Percentiles rank a stretch among this genome's conserved stretches.
These are phyloP conservation scores for Pungitius pungitius DNA, from an alignment of 2,113 vertebrate genomes.

Conservation along the genomic window DNA sequence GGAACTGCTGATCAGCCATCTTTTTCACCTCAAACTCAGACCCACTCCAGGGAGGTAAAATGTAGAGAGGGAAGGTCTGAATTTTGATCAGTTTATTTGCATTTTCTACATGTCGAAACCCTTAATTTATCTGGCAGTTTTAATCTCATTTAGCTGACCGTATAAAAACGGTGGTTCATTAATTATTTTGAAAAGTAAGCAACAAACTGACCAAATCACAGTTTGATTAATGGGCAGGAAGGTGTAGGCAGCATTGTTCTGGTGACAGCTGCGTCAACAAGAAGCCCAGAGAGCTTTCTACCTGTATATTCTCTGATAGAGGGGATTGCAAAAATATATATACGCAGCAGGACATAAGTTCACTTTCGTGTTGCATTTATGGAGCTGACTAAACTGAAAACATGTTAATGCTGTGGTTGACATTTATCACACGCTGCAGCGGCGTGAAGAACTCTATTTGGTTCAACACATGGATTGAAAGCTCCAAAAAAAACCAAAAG, in stretches of 20 bases:
- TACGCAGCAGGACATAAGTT: conserved; percentile 33
- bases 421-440: conserved; percentile 7
- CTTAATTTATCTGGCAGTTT: conserved; percentile 68
- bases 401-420: conserved; percentile 41
- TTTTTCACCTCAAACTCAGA: conserved; percentile 51
- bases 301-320: conserved; percentile 38
- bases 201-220: conserved; percentile 68
- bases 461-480: background rate
- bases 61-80: conserved; percentile 35
- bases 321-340: conserved; percentile 42
- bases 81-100: conserved; percentile 74
- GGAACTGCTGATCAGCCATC: conserved; percentile 61
- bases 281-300: conserved; percentile 36
- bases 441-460: conserved; percentile 11
- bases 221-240: conserved; percentile 56
- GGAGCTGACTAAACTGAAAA: conserved; percentile 9
- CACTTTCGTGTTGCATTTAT: conserved; percentile 38
- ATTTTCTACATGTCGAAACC: conserved; percentile 60
- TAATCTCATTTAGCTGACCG: conserved; percentile 61
- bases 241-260: conserved; percentile 44
- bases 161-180: conserved; percentile 62
- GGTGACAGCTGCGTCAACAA: conserved; percentile 56
- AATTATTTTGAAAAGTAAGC: conserved; percentile 67
- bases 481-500: background rate
- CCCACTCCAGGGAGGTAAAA: conserved; percentile 15